Base-by-base conservation (phyloP, 2,888 invertebrate genomes). In the Poecilobothrus nobilitatus region DNA sequence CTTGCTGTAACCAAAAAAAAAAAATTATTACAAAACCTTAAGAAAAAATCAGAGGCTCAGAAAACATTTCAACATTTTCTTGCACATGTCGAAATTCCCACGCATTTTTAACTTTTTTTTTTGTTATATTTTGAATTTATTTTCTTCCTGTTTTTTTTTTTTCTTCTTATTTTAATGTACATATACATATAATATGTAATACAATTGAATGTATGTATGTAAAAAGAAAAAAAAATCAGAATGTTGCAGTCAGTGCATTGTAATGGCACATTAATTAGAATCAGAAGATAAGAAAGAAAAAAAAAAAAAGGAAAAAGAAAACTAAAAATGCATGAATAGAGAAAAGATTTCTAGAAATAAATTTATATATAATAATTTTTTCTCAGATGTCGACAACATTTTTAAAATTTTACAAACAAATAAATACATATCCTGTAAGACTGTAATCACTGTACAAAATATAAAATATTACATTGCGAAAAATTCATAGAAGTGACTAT, bases 71-170 rank as follows among this genome's bases (percentile, higher is more conserved):
- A 44, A 63, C 5, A 63, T 63, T 63, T 63, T 27, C 63, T 63
- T 63, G 63, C 63, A 63, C 63, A 63, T 63, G 63, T 63, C 63
- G 63, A 63, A 63, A 63, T 63, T 63, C 63, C 63, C 63, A 63
- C 63, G 63, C 63, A 63, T 27, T 27, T 22, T 63, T 18, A 15
- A 2, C 44, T 44, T 44, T 12, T 44, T n/a, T n/a, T 12, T 12
- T 12, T 12, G 41, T 41, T n/a, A n/a, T n/a, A n/a, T n/a, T n/a
- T 41, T 41, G 41, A 6, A 12, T 41, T 41, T 53, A 18, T 53
- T 53, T 15, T 53, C 6, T 53, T 53, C n/a, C 18, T 53, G 7
- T 53, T 15, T 53, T 18, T 18, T 44, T 10, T 15, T 44, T 44
- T 44, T 44, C 12, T 44, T 44, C 3, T 6, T 44, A 9, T 44